Conservation (phyloP, 2,797 vertebrate genomes). For the Manis pentadactyla region DNA sequence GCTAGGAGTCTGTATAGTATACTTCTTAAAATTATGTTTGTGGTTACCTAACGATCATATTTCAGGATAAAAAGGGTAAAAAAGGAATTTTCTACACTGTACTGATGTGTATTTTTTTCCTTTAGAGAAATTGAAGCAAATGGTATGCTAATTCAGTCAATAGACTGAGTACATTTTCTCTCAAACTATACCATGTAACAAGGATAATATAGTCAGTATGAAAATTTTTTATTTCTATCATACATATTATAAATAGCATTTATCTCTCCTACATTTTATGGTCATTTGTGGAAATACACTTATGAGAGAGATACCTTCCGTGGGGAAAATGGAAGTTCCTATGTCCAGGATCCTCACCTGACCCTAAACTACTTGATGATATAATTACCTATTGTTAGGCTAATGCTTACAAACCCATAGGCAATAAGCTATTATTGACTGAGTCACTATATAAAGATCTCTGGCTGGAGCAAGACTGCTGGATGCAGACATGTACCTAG, state of each 20-base stretch:
- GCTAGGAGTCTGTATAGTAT: neutral
- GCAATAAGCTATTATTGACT: too few species aligned
- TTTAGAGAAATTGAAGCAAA: neutral
- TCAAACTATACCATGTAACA: neutral
- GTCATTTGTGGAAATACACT: neutral
- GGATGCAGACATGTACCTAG: too few species aligned
- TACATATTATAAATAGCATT: neutral
- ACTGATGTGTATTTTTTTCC: neutral
- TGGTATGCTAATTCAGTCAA: neutral
- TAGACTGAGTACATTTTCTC: neutral
- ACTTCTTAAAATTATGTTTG: neutral
- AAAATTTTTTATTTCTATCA: neutral
- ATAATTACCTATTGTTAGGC: too few species aligned
- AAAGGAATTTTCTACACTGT: too few species aligned
- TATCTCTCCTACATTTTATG: neutral
- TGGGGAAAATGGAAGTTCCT: too few species aligned
- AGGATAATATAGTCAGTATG: neutral
- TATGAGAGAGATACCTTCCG: neutral
- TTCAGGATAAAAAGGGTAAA: too few species aligned
- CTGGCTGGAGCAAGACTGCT: too few species aligned
- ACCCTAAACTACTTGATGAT: too few species aligned
- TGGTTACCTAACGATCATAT: too few species aligned
- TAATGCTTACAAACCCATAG: too few species aligned
- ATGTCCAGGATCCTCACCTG: too few species aligned
- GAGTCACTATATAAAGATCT: too few species aligned